Base-by-base conservation (phyloP, 1,140 invertebrate genomes). In the Drosophila murphyi region DNA sequence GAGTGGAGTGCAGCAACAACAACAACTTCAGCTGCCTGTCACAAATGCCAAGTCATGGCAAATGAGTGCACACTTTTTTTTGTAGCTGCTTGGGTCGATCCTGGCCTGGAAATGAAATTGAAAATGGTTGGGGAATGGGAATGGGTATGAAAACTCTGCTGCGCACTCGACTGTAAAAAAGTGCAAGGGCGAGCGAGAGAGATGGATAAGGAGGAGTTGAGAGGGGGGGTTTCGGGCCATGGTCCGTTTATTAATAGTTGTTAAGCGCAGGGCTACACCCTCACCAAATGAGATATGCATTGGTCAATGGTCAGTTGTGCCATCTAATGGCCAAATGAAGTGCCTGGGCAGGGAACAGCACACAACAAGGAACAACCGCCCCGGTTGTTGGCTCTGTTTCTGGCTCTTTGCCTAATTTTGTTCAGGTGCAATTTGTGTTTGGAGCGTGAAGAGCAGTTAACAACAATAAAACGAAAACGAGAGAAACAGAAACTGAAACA, bases 381-480 rank as follows among this genome's bases (percentile, higher is more conserved):
- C 12, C 45, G 12, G 0, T 4, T 12, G 28, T 47, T 29, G 7
- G 48, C 52, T 31, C 43, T 39, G 57, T 37, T 57, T 29, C 34
- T 45, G 39, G 61, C 57, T 71, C 54, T 64, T 51, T 61, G 70
- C 86, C 85, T 89, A 89, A 89, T 89, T 89, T 89, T 85, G 74
- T 89, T 89, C 85, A 89, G 85, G 85, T 89, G 85, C 85, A 89
- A 89, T 89, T 89, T 89, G 85, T 89, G 76, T 67, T 75, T 63
- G 55, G 50, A 81, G 78, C 83, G 83, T 87, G 83, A 87, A 87
- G 64, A 39, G 45, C 51, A 59, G 56, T 64, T 63, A 54, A 63
- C 41, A 48, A 43, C 35, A 48, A 52, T 34, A 35, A 51, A 10
- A 75, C 34, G n/a, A 60, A 59, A 72, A 32, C 62, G 34, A 39